A percentile compares a stretch with the other conserved stretches of the same genome.
Evolutionary conservation across 2,888 invertebrate species (phyloP).

Genomic region (Diaphora mendica): DNA sequence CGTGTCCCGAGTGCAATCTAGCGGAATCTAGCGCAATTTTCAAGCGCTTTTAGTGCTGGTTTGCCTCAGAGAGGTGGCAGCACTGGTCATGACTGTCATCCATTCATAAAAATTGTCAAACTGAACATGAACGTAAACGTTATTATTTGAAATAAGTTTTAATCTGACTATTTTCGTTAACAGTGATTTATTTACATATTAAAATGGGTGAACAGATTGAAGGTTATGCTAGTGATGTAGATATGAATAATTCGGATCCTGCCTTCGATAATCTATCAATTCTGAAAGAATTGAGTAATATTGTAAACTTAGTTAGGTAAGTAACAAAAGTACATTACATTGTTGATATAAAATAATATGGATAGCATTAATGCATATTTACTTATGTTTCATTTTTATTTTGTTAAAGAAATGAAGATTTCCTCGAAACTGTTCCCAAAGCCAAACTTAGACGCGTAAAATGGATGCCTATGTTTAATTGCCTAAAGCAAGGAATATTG

Average conservation of each 20-base stretch:
- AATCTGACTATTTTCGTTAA: background rate
- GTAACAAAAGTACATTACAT: background rate
- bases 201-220: slow-evolving; percentile 67
- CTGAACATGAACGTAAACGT: background rate
- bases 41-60: too few relatives aligned
- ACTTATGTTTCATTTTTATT: background rate
- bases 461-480: slow-evolving; percentile 81
- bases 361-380: background rate
- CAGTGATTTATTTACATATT: background rate
- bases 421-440: slow-evolving; percentile 77
- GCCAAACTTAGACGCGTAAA: slow-evolving; percentile 74
- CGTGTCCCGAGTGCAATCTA: too few relatives aligned
- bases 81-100: too few relatives aligned
- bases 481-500: slow-evolving; percentile 74
- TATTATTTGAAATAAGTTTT: slow-evolving; percentile 1
- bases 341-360: background rate
- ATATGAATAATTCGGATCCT: slow-evolving; percentile 66
- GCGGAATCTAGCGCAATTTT: too few relatives aligned
- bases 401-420: slow-evolving; percentile 77
- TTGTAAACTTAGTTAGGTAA: slow-evolving; percentile 76
- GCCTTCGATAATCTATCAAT: slow-evolving; percentile 77
- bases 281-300: slow-evolving; percentile 78
- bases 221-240: slow-evolving; percentile 60
- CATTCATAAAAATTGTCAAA: background rate
- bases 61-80: too few relatives aligned